Evolutionary conservation across 1,140 invertebrate genomes (phyloP), one percentile per base, ranked within the genome.

Genomic region (Conopomorpha cramerella): DNA sequence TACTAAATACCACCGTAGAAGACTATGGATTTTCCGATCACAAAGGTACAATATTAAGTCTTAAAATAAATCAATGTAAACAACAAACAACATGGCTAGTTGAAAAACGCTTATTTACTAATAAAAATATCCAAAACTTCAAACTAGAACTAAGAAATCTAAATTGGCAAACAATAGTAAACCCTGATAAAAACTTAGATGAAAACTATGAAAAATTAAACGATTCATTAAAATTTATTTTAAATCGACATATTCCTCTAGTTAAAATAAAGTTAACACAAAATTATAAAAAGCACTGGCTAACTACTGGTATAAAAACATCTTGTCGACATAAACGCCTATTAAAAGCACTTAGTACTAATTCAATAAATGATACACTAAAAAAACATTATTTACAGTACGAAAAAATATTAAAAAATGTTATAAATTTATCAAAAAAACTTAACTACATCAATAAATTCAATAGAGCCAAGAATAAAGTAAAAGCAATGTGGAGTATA

Each of bases 371-470:
- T 10, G 15, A 8, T 30, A 25, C 25, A 7, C 36, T 37, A 8
- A 37, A 8, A 6, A 18, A 36, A 11, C 19, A 29, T 10, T 36
- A 36, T 19, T 29, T 29, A 36, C n/a, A 12, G 10, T 37, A 37
- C 17, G 29, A 30, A 37, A 37, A 37, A 14, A 4, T 37, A 19
- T 10, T 37, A 30, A 37, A 37, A 23, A 37, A 23, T n/a, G 8
- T 12, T 1, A 29, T 37, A 14, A 10, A 17, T 7, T 8, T 4
- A 4, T 12, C 36, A 23, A 37, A 37, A 18, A 30, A 30, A 19
- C 18, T 13, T 1, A 6, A 31, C 2, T 25, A 23, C 11, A 30
- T 17, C 11, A 30, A 30, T 11, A 37, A 8, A 23, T 23, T 30
- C 10, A 14, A 23, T 15, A 37, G 23, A 12, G 30, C 36, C 1